Conservation (phyloP, 2,113 vertebrate species). For the Etheostoma spectabile region DNA sequence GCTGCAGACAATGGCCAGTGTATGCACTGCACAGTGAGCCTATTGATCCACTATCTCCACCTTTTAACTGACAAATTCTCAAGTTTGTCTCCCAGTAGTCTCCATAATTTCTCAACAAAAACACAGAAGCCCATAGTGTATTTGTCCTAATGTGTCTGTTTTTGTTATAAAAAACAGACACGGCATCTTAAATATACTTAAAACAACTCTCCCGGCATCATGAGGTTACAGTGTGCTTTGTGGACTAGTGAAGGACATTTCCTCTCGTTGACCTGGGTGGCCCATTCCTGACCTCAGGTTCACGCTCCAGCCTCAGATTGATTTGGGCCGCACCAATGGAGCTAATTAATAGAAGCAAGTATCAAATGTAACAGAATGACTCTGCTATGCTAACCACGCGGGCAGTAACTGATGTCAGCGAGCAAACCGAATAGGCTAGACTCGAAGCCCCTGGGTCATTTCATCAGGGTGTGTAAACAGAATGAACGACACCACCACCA, state of each 20-base stretch:
- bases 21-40: slow-evolving; percentile 53
- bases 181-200: neutral
- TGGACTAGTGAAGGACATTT: slow-evolving; percentile 35
- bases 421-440: slow-evolving; percentile 57
- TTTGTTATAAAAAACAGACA: neutral
- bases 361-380: slow-evolving; percentile 80
- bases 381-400: slow-evolving; percentile 77
- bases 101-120: neutral
- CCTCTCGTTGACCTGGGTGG: slow-evolving; percentile 68
- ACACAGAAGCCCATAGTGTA: neutral
- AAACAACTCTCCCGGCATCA: neutral
- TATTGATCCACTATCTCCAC: slow-evolving; percentile 58
- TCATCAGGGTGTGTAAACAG: slow-evolving; percentile 62
- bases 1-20: slow-evolving; percentile 66
- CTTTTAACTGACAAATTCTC: slow-evolving; percentile 5
- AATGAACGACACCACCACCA: slow-evolving; percentile 23
- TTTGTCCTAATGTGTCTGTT: neutral
- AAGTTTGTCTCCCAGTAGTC: neutral
- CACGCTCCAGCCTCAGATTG: slow-evolving; percentile 36
- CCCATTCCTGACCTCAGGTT: slow-evolving; percentile 59
- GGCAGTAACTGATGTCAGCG: slow-evolving; percentile 57
- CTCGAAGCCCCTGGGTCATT: slow-evolving; percentile 56
- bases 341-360: slow-evolving; percentile 78
- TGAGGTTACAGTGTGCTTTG: slow-evolving; percentile 1
- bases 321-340: slow-evolving; percentile 54